Conservation (phyloP, 2,888 invertebrate species). For the Cantharis nigra region DNA sequence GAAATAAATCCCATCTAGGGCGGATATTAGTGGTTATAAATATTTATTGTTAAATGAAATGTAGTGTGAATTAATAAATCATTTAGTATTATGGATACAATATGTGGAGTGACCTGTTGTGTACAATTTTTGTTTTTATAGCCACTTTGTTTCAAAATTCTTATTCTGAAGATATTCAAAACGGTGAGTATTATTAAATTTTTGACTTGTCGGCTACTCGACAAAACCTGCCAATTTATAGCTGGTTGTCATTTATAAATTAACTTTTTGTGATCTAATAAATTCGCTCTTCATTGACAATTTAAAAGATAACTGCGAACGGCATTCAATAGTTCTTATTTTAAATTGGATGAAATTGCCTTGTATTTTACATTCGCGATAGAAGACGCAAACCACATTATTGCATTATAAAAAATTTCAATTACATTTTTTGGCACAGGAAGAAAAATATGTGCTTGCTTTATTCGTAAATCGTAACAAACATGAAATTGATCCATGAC, state of each 20-base stretch:
- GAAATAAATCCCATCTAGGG: not conserved
- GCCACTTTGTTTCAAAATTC: not conserved
- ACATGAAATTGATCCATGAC: not conserved
- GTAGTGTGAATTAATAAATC: not conserved
- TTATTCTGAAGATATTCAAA: not conserved
- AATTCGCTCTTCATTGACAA: not conserved
- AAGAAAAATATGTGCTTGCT: not conserved
- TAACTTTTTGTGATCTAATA: not conserved
- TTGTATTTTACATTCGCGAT: not conserved
- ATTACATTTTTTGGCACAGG: not conserved
- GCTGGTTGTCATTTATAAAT: not conserved
- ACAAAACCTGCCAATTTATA: too few relatives aligned
- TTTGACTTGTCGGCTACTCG: too few relatives aligned
- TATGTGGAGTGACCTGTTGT: slow-evolving; percentile 29
- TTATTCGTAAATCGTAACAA: not conserved
- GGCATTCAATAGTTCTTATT: not conserved
- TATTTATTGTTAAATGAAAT: not conserved
- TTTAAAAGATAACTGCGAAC: not conserved
- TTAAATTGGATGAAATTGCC: not conserved
- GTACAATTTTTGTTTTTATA: not conserved
- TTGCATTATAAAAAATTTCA: not conserved
- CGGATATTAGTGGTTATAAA: not conserved
- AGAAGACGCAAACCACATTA: not conserved
- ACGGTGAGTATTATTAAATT: slow-evolving; percentile 5
- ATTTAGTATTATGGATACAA: slow-evolving; percentile 30